phyloP scores from a whole-genome alignment of 2,888 invertebrate genomes.

The Lymantria monacha region DNA sequence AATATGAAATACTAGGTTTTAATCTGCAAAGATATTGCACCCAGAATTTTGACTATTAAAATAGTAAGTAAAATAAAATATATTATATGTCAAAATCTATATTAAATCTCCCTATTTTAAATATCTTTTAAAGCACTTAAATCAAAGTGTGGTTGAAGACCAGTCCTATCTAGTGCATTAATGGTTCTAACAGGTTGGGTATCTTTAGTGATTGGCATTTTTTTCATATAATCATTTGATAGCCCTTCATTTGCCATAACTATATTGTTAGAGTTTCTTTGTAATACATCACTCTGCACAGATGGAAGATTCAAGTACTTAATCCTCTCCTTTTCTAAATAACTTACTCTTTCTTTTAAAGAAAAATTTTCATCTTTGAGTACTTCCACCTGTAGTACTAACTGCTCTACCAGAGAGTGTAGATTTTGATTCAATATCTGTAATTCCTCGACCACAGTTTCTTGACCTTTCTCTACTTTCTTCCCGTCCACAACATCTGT shows the following conservation, averaged over 20 bases:
- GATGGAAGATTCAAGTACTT: constrained; percentile 63
- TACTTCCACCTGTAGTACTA: constrained; percentile 85
- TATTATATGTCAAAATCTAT: too few relatives aligned
- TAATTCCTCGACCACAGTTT: constrained; percentile 85
- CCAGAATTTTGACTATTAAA: too few relatives aligned
- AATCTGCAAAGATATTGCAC: too few relatives aligned
- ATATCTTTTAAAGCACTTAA: constrained; percentile 58
- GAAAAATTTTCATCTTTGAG: constrained; percentile 84
- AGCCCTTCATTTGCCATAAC: constrained; percentile 30
- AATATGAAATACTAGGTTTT: too few relatives aligned
- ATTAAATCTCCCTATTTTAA: constrained; percentile 13
- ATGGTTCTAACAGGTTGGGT: constrained; percentile 31
- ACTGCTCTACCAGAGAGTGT: constrained; percentile 75
- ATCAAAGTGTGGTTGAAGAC: constrained; percentile 57
- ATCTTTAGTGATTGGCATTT: constrained; percentile 32
- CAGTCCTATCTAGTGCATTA: constrained; percentile 36
- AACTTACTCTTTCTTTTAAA: constrained; percentile 80
- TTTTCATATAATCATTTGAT: constrained; percentile 35
- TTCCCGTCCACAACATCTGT: background rate
- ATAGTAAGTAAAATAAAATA: too few relatives aligned
- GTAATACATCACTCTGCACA: constrained; percentile 43
- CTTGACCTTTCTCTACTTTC: constrained; percentile 79
- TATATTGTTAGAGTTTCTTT: constrained; percentile 40
- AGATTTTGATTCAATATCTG: constrained; percentile 85
- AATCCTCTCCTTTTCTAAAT: constrained; percentile 80